Evolutionary conservation across 2,797 vertebrate genomes (phyloP).

Genomic region (Staurois parvus): DNA sequence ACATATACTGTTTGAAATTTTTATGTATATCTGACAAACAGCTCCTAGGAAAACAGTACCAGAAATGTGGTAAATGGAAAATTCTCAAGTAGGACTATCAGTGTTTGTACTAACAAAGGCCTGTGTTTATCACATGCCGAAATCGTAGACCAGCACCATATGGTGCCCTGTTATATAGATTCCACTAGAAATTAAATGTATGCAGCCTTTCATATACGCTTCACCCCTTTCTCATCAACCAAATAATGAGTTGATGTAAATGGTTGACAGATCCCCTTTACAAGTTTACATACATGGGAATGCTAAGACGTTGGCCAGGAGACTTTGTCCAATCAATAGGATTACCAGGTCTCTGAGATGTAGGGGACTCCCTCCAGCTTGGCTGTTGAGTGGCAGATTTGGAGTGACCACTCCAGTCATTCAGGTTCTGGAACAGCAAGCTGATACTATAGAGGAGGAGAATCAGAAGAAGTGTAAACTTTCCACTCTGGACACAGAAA

Average conservation of each 20-base stretch:
- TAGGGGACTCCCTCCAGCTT: neutral
- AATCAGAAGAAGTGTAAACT: no score
- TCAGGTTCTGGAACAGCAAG: neutral
- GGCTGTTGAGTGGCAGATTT: no score
- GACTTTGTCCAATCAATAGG: neutral
- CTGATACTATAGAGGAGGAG: no score
- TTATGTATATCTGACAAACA: neutral
- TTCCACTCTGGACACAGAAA: neutral
- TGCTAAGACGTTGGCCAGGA: neutral
- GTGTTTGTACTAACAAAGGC: neutral
- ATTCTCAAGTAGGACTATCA: conserved; percentile 3
- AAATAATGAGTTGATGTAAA: no score
- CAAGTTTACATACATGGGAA: neutral
- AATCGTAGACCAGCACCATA: neutral
- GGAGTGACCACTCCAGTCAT: no score
- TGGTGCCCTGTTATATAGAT: neutral
- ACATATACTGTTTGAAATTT: conserved; percentile 8
- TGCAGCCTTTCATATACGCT: neutral
- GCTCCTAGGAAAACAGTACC: neutral
- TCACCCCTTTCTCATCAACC: no score
- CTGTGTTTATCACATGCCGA: neutral
- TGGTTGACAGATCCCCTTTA: neutral
- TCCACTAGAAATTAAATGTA: neutral
- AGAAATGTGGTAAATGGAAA: conserved; percentile 3
- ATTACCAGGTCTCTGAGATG: neutral